Percentiles rank a stretch among this genome's conserved stretches.
These are phyloP conservation scores for Antheraea mylitta DNA, from an alignment of 1,140 invertebrate genomes.

Conservation along the genomic window DNA sequence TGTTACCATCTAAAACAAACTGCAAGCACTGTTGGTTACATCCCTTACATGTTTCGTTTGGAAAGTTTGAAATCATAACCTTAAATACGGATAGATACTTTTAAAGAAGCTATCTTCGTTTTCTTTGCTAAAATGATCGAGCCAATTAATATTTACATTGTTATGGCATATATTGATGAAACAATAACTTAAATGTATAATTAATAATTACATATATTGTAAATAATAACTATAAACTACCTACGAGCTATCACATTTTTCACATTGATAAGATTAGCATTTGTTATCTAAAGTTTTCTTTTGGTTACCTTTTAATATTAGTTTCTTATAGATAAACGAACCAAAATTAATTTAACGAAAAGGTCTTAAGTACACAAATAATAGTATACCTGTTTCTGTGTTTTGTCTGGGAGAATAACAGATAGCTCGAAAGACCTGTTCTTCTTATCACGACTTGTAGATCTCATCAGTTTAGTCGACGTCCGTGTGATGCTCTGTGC, in stretches of 20 bases:
- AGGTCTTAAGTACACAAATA: not conserved
- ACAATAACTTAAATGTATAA: not conserved
- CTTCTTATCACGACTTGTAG: slow-evolving; percentile 61
- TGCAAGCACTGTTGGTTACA: not conserved
- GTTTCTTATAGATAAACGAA: not conserved
- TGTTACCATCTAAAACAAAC: slow-evolving; percentile 1
- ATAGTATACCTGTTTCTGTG: slow-evolving; percentile 77
- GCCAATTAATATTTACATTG: too few relatives aligned
- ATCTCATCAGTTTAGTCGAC: slow-evolving; percentile 57
- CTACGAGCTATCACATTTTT: not conserved
- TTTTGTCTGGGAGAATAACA: slow-evolving; percentile 79
- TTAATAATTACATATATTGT: not conserved
- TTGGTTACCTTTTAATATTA: not conserved
- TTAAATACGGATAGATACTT: not conserved
- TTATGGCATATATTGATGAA: not conserved
- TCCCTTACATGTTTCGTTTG: not conserved
- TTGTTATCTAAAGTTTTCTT: not conserved
- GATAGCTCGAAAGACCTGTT: slow-evolving; percentile 74
- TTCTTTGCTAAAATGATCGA: too few relatives aligned
- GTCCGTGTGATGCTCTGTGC: slow-evolving; percentile 67
- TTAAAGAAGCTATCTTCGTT: too few relatives aligned
- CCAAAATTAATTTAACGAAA: too few relatives aligned
- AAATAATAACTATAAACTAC: too few relatives aligned
- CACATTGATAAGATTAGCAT: not conserved
- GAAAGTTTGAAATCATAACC: not conserved